Evolutionary conservation across 2,888 invertebrate species (phyloP).

Genomic region (Chaetogeoica ovagalla): DNA sequence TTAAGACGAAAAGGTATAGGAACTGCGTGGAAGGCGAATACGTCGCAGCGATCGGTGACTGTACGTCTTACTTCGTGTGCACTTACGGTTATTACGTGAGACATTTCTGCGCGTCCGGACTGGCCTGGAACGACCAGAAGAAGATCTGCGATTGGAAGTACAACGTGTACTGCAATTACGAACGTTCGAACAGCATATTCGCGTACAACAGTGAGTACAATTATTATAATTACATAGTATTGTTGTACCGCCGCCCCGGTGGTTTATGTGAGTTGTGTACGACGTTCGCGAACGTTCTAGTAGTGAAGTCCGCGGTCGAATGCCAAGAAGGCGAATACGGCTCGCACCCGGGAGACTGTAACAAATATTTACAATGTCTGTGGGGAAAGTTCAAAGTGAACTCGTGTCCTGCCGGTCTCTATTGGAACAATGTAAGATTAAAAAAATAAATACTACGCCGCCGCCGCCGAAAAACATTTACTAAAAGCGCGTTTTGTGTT

Average conservation of each 20-base stretch:
- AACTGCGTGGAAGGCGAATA: slow-evolving; percentile 60
- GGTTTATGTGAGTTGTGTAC: background rate
- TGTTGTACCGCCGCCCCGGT: background rate
- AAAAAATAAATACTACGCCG: too few species aligned
- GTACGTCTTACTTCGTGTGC: slow-evolving; percentile 77
- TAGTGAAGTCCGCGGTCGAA: slow-evolving; percentile 24
- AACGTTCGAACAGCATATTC: slow-evolving; percentile 56
- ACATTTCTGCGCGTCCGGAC: slow-evolving; percentile 76
- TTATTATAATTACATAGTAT: background rate
- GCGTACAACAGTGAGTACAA: slow-evolving; percentile 9
- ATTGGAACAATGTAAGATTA: slow-evolving; percentile 70
- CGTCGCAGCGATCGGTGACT: slow-evolving; percentile 69
- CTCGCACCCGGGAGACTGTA: slow-evolving; percentile 71
- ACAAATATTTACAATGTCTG: slow-evolving; percentile 74
- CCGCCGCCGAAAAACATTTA: too few species aligned
- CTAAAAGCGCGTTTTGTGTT: too few species aligned
- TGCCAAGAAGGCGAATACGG: slow-evolving; percentile 61
- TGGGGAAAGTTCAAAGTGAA: slow-evolving; percentile 77
- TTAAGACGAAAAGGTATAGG: slow-evolving; percentile 19
- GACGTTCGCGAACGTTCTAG: background rate
- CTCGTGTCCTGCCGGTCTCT: slow-evolving; percentile 72
- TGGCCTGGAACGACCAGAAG: slow-evolving; percentile 75
- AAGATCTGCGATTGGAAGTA: slow-evolving; percentile 81
- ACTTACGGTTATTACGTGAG: slow-evolving; percentile 71
- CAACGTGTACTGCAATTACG: slow-evolving; percentile 68